phyloP scores from a whole-genome alignment of 2,888 invertebrate species.

The Drosophila fungiperda region DNA sequence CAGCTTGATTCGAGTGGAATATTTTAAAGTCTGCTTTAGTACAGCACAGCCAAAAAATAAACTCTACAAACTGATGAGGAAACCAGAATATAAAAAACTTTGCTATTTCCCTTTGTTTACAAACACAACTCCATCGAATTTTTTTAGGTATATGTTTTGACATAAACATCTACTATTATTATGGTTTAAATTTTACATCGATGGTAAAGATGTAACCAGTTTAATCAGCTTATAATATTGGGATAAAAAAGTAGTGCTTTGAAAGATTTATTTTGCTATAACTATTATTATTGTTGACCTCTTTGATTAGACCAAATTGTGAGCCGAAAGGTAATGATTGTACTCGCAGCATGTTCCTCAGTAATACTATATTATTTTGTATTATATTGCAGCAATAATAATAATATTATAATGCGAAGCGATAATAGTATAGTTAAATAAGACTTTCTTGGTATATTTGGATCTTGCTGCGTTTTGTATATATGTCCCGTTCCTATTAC shows the following conservation, averaged over 20 bases:
- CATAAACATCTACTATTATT: neutral
- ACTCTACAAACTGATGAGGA: neutral
- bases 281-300: neutral
- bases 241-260: neutral
- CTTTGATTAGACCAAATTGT: neutral
- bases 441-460: neutral
- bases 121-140: neutral
- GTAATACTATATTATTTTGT: neutral
- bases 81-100: neutral
- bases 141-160: neutral
- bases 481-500: neutral
- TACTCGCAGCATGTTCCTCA: neutral
- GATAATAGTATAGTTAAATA: neutral
- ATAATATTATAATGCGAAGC: neutral
- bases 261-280: neutral
- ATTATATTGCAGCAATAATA: neutral
- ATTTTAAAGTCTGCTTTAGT: neutral
- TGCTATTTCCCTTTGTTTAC: neutral
- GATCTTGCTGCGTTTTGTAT: neutral
- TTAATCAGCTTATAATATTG: fast-evolving
- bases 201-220: too few relatives aligned
- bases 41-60: neutral
- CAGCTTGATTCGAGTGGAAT: slow-evolving; percentile 27
- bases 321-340: neutral
- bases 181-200: neutral